These are phyloP conservation scores for Tachycineta bicolor DNA, from an alignment of 2,113 vertebrate species.

Conservation along the genomic window DNA sequence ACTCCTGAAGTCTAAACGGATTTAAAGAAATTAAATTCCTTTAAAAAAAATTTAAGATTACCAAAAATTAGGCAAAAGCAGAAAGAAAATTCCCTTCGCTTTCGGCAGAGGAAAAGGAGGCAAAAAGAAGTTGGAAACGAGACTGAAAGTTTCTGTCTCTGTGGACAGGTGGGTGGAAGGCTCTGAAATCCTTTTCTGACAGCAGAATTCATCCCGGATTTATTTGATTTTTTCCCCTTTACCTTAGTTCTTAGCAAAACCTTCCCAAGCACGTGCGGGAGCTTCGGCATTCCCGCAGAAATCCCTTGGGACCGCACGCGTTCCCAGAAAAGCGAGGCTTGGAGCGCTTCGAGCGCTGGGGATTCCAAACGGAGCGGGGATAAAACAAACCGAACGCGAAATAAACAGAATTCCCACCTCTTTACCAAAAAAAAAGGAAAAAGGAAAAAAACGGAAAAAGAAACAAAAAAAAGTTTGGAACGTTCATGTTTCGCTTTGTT, in stretches of 20 bases:
- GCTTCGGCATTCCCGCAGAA: background rate
- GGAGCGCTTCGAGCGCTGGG: background rate
- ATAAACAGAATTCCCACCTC: background rate
- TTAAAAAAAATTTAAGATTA: background rate
- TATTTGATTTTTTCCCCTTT: background rate
- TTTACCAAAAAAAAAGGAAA: background rate
- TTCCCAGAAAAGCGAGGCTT: background rate
- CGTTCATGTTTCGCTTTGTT: background rate
- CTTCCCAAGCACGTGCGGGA: background rate
- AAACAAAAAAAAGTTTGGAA: background rate
- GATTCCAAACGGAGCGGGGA: background rate
- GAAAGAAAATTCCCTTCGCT: background rate
- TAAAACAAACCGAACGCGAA: background rate
- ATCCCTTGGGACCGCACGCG: background rate
- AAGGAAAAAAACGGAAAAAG: no score
- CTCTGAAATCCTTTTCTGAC: background rate
- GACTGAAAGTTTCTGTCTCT: background rate
- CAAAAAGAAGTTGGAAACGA: background rate
- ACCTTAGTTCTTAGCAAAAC: background rate
- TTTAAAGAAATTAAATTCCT: background rate
- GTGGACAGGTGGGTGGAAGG: background rate
- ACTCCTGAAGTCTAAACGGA: background rate
- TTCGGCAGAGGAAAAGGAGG: background rate
- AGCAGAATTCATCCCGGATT: background rate
- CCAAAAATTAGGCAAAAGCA: background rate